These are phyloP conservation scores for Ardeotis arabs DNA, from an alignment of 2,113 vertebrate species.

Conservation along the genomic window DNA sequence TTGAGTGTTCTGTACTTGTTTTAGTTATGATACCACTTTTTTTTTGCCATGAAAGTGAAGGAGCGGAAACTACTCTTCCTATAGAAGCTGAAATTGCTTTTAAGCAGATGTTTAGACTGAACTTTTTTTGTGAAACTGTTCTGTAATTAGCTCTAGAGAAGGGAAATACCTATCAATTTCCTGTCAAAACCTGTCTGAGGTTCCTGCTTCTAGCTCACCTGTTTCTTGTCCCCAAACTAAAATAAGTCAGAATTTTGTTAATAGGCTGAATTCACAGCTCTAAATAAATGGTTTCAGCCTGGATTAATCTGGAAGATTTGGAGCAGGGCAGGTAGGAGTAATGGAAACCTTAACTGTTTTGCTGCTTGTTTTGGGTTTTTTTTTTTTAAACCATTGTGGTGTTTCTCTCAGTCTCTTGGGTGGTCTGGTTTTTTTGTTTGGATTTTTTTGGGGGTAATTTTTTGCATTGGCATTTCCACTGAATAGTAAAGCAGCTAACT, in stretches of 20 bases:
- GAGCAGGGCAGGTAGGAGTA: background rate
- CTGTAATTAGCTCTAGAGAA: background rate
- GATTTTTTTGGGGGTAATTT: too few relatives aligned
- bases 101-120: background rate
- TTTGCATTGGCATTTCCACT: background rate
- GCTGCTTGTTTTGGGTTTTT: background rate
- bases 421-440: too few relatives aligned
- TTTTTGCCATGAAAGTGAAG: background rate
- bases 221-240: background rate
- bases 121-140: background rate
- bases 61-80: background rate
- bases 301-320: background rate
- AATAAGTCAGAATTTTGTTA: background rate
- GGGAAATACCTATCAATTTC: background rate
- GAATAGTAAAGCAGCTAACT: background rate
- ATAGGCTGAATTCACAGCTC: background rate
- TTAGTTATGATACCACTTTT: background rate
- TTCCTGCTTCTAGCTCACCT: background rate
- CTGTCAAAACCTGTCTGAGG: background rate
- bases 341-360: background rate
- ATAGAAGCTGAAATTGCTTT: background rate
- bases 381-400: background rate
- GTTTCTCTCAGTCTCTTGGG: background rate
- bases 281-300: background rate
- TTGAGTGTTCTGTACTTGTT: background rate